Evolutionary conservation across 2,888 invertebrate genomes (phyloP), one percentile per base, ranked within the genome.

Genomic region (Panzeria rudis): DNA sequence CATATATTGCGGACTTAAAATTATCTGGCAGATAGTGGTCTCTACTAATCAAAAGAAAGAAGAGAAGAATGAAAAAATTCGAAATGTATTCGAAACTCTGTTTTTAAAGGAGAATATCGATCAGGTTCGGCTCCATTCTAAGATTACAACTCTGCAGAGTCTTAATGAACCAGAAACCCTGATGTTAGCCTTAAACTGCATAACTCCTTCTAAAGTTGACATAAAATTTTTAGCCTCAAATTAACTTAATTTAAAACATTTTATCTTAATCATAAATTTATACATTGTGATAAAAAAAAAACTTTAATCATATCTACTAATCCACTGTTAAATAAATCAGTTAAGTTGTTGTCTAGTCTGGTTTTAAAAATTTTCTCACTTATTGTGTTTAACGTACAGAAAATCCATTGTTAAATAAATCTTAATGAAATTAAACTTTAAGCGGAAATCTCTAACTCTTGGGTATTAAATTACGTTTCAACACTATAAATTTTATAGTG

Each of bases 401-500:
- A 71, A 79, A 71, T 38, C 15, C 44, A 52, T 50, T 59, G 50
- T 41, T 61, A 50, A 68, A 68, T 75, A 75, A 68, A 69, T 75
- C 62, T 76, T 62, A 29, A 54, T 29, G 9, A 66, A 35, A 54
- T 71, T 54, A 25, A 41, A 56, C 54, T n/a, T 47, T 20, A 76
- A 82, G 76, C 82, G 82, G 75, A 82, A 76, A 75, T 76, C 76
- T 73, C 38, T 68, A 23, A 38, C 32, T 66, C 59, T 80, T n/a
- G 29, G 15, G 64, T 66, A 73, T 80, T 66, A 73, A 72, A 66
- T 80, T 66, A 68, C 50, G 56, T 44, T 69, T 76, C 54, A 82
- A 77, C 54, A 62, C 81, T 50, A 85, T 85, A 85, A 85, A 85
- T 81, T 81, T 71, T 52, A 61, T 68, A 72, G 41, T 77, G 72